Base-by-base conservation (phyloP, 2,888 invertebrate genomes). In the Dendrolimus pini region DNA sequence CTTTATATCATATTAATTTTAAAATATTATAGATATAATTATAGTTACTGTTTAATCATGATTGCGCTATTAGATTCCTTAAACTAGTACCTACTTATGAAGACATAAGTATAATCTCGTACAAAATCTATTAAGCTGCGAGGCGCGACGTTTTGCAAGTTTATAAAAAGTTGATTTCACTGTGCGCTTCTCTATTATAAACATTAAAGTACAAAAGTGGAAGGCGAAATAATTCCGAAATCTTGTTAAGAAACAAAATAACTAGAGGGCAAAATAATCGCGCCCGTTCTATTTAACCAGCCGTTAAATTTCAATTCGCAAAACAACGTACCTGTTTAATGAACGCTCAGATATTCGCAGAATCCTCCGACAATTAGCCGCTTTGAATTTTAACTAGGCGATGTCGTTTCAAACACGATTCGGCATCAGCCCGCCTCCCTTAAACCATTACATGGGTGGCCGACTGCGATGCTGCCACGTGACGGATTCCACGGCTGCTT, bases 291-390 rank as follows among this genome's bases (percentile, higher is more conserved):
- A 52, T 56, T 56, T 56, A 42, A 56, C 53, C 53, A 56, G 53
- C 13, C 53, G 53, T 53, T 53, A 53, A 56, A 53, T 56, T 47
- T 47, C 47, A 47, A 56, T 56, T 53, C 53, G 52, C 52, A 56
- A 53, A 41, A 56, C 52, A 41, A 56, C 56, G 56, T 56, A 53
- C 9, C 56, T 12, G 56, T 53, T 56, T 56, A 56, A 56, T 56
- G 41, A 53, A 41, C 53, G 41, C 56, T 52, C 52, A 41, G 41
- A 56, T 53, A 56, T 56, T 53, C 41, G 52, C 53, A 41, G 59
- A 62, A 60, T 60, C 59, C 56, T 62, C 55, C 55, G 60, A 62
- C 60, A 62, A 62, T 62, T 59, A 62, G 59, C 59, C 60, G 56
- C 54, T 57, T 56, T 55, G 57, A 57, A 62, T 60, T 59, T 56